These are phyloP conservation scores for Drosophila subpulchrella DNA, from an alignment of 1,140 invertebrate species.

Conservation along the genomic window DNA sequence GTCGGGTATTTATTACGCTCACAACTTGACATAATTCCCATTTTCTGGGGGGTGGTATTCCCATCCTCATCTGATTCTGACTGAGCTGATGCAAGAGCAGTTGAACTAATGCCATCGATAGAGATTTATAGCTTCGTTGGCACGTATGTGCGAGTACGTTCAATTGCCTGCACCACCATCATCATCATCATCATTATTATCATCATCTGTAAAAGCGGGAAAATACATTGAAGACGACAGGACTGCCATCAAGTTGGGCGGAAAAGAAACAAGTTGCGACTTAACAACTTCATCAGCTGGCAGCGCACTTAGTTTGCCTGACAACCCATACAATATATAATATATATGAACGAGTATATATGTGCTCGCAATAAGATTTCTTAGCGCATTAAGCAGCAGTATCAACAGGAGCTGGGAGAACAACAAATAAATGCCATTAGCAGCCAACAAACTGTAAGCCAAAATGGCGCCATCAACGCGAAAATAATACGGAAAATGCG, in stretches of 20 bases:
- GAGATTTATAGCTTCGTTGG: slow-evolving; percentile 66
- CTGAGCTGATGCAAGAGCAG: slow-evolving; percentile 60
- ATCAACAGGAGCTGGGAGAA: slow-evolving; percentile 41
- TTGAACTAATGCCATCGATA: slow-evolving; percentile 70
- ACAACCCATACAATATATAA: slow-evolving; percentile 5
- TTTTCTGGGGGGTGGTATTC: slow-evolving; percentile 42
- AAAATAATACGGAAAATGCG: slow-evolving; percentile 81
- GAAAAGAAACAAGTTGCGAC: slow-evolving; percentile 65
- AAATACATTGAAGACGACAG: slow-evolving; percentile 32
- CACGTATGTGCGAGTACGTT: slow-evolving; percentile 55
- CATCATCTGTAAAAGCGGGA: slow-evolving; percentile 5
- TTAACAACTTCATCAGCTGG: slow-evolving; percentile 76
- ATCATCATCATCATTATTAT: slow-evolving; percentile 27
- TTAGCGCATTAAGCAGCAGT: slow-evolving; percentile 63
- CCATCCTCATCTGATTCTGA: slow-evolving; percentile 23
- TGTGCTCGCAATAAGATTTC: slow-evolving; percentile 65
- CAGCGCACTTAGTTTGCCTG: slow-evolving; percentile 57
- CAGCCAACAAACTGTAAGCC: slow-evolving; percentile 74
- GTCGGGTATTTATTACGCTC: slow-evolving; percentile 78
- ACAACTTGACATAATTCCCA: slow-evolving; percentile 81
- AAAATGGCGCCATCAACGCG: slow-evolving; percentile 76
- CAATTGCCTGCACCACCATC: slow-evolving; percentile 49
- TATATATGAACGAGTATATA: slow-evolving; percentile 7
- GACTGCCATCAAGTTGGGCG: slow-evolving; percentile 20
- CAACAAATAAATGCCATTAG: slow-evolving; percentile 72